Evolutionary conservation across 1,140 invertebrate genomes (phyloP).

Genomic region (Psilanteris sp.): DNA sequence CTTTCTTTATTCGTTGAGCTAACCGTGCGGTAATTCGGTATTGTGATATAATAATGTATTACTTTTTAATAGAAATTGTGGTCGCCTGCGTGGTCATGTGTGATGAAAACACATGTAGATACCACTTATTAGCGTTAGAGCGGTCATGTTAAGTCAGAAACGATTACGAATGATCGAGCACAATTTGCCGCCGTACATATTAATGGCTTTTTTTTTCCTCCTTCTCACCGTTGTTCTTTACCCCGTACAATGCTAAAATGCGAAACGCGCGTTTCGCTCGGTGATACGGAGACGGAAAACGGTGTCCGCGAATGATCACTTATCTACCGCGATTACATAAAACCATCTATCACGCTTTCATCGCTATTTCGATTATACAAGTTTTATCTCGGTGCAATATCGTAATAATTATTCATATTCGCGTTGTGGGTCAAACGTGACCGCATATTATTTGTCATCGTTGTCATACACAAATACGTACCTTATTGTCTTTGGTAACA

Average conservation of each 20-base stretch:
- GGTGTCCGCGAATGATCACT: not conserved
- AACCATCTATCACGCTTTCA: slow-evolving; percentile 9
- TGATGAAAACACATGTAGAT: slow-evolving; percentile 32
- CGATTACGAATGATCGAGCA: slow-evolving; percentile 2
- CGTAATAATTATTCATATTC: slow-evolving; percentile 17
- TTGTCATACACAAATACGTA: slow-evolving; percentile 3
- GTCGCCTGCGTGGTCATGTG: slow-evolving; percentile 4
- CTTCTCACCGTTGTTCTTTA: too few relatives aligned
- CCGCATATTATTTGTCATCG: slow-evolving; percentile 27
- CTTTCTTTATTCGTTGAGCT: slow-evolving; percentile 27
- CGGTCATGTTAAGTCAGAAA: slow-evolving; percentile 20
- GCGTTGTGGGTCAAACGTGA: slow-evolving; percentile 24
- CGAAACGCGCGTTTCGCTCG: not conserved
- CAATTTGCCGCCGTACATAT: not conserved
- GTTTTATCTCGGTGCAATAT: slow-evolving; percentile 7
- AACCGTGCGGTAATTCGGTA: slow-evolving; percentile 16
- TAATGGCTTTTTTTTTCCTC: too few relatives aligned
- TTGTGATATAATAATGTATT: slow-evolving; percentile 27
- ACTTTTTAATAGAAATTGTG: slow-evolving; percentile 20
- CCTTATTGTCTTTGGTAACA: slow-evolving; percentile 9
- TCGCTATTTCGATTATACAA: slow-evolving; percentile 5
- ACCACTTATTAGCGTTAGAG: not conserved
- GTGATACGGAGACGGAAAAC: not conserved
- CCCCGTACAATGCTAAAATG: too few relatives aligned
- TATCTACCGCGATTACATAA: slow-evolving; percentile 2